phyloP scores from a whole-genome alignment of 2,113 vertebrate genomes.

The Pelobates fuscus region DNA sequence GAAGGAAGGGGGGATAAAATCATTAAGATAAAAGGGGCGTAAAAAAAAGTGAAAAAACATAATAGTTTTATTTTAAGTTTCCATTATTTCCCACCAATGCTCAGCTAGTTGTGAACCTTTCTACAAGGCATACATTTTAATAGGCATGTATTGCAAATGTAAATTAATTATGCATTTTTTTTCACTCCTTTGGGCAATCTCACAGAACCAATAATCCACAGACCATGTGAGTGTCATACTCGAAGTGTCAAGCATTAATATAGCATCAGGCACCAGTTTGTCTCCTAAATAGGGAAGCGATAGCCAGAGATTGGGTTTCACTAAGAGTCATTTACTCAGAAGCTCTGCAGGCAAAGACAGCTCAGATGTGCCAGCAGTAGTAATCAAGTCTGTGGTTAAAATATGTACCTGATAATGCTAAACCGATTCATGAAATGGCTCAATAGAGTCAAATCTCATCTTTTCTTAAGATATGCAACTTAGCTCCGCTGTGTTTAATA shows the following conservation, averaged over 20 bases:
- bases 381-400: background rate
- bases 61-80: too few relatives aligned
- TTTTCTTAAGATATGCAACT: too few relatives aligned
- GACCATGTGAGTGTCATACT: conserved; percentile 43
- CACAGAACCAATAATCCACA: conserved; percentile 20
- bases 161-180: background rate
- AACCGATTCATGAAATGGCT: too few relatives aligned
- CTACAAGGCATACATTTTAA: too few relatives aligned
- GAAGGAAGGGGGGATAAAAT: too few relatives aligned
- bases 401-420: too few relatives aligned
- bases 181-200: conserved; percentile 6
- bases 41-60: too few relatives aligned
- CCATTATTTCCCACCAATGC: too few relatives aligned
- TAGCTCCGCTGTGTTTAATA: too few relatives aligned
- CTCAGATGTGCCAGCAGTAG: conserved; percentile 27
- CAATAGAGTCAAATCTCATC: too few relatives aligned
- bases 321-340: conserved; percentile 46
- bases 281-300: conserved; percentile 51
- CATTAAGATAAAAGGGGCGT: too few relatives aligned
- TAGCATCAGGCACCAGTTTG: conserved; percentile 50
- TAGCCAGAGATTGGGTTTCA: conserved; percentile 48
- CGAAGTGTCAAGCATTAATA: conserved; percentile 47
- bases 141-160: background rate
- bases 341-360: conserved; percentile 26
- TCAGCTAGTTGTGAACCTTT: too few relatives aligned